Evolutionary conservation across 2,797 vertebrate genomes (phyloP).

Genomic region (Myoxocephalus aenaeus): DNA sequence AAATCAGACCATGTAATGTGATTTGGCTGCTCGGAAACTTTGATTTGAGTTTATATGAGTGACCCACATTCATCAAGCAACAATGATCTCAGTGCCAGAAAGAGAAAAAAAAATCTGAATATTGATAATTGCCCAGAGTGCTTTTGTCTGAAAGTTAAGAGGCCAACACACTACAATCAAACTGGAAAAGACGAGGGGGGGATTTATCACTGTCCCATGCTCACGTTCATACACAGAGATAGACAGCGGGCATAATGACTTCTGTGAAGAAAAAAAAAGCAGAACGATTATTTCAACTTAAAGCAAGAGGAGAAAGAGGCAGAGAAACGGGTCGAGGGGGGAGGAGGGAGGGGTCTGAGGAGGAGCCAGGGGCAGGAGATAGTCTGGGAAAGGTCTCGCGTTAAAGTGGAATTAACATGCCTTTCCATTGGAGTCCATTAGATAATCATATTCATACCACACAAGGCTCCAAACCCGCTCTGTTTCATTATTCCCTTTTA

Average conservation of each 20-base stretch:
- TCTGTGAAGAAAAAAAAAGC: conserved; percentile 65
- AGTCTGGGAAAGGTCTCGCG: conserved; percentile 85
- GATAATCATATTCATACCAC: conserved; percentile 89
- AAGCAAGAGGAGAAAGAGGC: conserved; percentile 60
- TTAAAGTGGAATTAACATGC: conserved; percentile 85
- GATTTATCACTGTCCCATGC: conserved; percentile 77
- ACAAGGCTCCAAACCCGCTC: conserved; percentile 85
- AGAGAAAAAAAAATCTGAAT: conserved; percentile 70
- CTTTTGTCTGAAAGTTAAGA: conserved; percentile 78
- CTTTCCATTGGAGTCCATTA: conserved; percentile 84
- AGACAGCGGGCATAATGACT: conserved; percentile 79
- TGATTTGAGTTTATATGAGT: conserved; percentile 76
- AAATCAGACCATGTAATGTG: conserved; percentile 74
- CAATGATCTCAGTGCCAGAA: conserved; percentile 66
- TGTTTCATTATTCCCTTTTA: conserved; percentile 85
- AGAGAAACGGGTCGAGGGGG: conserved; percentile 36
- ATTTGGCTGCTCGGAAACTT: conserved; percentile 74
- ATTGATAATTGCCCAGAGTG: conserved; percentile 83
- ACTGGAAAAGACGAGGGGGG: conserved; percentile 53
- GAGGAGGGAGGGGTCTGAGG: conserved; percentile 57
- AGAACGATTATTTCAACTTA: conserved; percentile 77
- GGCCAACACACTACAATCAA: conserved; percentile 76
- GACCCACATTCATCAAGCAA: conserved; percentile 84
- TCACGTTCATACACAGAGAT: conserved; percentile 76
- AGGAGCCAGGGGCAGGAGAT: conserved; percentile 83